Base-by-base conservation (phyloP, 2,888 invertebrate species). In the Ochropacha duplaris region DNA sequence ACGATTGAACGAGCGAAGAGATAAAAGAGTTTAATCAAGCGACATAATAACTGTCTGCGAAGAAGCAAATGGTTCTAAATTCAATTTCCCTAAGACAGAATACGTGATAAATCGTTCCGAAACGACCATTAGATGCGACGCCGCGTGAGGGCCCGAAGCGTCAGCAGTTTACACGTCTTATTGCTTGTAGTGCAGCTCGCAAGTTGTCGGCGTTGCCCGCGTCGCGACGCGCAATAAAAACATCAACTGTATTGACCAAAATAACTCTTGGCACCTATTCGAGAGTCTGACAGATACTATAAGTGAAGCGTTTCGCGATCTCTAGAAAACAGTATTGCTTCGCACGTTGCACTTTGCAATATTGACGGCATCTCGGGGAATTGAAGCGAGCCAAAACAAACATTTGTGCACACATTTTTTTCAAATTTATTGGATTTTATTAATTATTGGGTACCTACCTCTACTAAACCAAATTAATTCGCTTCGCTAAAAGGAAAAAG, bases 181-280 rank as follows among this genome's bases (percentile, higher is more conserved):
- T 89, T 89, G 86, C 84, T 86, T 86, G 86, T 88, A 86, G 81
- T 76, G 80, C 72, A 72, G 71, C 74, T 78, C 74, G 66, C 79
- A 77, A 80, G 79, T 79, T 79, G 79, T 73, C 81, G 77, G 72
- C 81, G 82, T 81, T 87, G 89, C 88, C 81, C 76, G 72, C 81
- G 82, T 81, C 88, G 89, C 88, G 88, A 78, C 83, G 81, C 84
- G 86, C 91, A 92, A 92, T 92, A 92, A 92, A 92, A 92, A 90
- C 92, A 92, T 90, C 92, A 88, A 86, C 89, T 83, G 83, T 86
- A 86, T 88, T 86, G 85, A 92, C 92, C 87, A 87, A 92, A 92
- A 92, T 92, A 92, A 90, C 92, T 92, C 90, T 92, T 92, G 92
- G 92, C 92, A 91, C 74, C 80, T 81, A 81, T 79, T 84, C 88